Percentiles rank a stretch among this genome's conserved stretches.
These are phyloP conservation scores for Drosophila paucipuncta DNA, from an alignment of 2,888 invertebrate genomes.

Conservation along the genomic window DNA sequence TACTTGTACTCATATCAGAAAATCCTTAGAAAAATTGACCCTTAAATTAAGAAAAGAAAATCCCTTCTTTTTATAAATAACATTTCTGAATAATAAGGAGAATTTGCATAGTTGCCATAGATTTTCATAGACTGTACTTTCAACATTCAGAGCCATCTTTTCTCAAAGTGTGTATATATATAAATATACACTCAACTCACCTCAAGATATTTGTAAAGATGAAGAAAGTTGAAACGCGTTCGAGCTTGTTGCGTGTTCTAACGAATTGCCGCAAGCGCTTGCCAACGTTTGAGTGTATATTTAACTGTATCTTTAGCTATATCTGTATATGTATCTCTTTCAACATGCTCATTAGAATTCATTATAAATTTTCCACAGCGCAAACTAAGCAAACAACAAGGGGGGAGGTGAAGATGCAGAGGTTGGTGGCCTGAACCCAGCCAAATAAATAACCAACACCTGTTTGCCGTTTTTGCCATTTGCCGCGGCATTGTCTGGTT, in stretches of 20 bases:
- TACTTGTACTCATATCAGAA: background rate
- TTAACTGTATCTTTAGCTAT: background rate
- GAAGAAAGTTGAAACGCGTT: constrained; percentile 51
- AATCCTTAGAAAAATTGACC: no score
- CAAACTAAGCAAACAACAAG: background rate
- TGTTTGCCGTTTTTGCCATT: constrained; percentile 38
- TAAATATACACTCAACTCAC: constrained; percentile 21
- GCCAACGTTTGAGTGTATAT: constrained; percentile 8
- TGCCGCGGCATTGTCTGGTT: constrained; percentile 32
- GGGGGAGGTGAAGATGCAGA: background rate
- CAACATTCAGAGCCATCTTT: background rate
- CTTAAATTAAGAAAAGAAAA: background rate
- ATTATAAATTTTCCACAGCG: constrained; percentile 48
- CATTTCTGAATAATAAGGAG: background rate
- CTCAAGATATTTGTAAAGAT: constrained; percentile 27
- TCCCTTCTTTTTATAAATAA: background rate
- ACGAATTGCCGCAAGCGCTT: constrained; percentile 59
- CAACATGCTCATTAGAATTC: constrained; percentile 66
- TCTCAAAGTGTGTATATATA: background rate
- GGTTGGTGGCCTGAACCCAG: constrained; percentile 2
- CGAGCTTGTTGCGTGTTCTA: constrained; percentile 58
- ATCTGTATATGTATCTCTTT: constrained; percentile 25
- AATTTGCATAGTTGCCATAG: background rate
- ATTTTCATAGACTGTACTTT: no score
- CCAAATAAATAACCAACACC: constrained; percentile 61